These are phyloP conservation scores for Tinamus major DNA, from an alignment of 2,797 vertebrate genomes.

Conservation along the genomic window DNA sequence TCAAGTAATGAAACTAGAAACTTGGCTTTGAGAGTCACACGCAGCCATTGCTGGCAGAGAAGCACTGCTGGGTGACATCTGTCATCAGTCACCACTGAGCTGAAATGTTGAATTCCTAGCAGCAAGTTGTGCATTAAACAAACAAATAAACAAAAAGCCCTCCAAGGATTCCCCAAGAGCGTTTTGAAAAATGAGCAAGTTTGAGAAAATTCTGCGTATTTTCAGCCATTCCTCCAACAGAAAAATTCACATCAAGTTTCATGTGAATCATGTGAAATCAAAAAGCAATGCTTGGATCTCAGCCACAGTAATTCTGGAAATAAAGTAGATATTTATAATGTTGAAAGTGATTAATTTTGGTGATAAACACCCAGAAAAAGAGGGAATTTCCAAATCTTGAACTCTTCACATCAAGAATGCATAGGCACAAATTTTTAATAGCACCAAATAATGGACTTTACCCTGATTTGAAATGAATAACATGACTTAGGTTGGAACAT, in stretches of 20 bases:
- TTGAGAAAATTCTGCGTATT: background rate
- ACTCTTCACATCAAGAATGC: background rate
- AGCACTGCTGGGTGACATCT: conserved; percentile 66
- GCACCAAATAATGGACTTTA: background rate
- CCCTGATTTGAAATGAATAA: background rate
- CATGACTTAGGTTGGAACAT: background rate
- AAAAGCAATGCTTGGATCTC: background rate
- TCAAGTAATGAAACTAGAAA: background rate
- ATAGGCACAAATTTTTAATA: background rate
- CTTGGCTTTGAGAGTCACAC: conserved; percentile 30
- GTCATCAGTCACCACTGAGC: conserved; percentile 21
- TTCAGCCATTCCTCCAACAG: background rate
- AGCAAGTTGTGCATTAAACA: background rate
- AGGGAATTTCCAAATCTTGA: background rate
- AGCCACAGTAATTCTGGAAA: background rate
- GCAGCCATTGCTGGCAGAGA: conserved; percentile 17
- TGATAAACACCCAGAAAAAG: background rate
- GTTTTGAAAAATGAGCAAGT: background rate
- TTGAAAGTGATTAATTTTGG: background rate
- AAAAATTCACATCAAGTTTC: background rate
- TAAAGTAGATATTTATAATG: background rate
- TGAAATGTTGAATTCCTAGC: conserved; percentile 2
- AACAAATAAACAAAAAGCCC: background rate
- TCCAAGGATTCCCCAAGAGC: background rate
- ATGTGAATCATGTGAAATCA: background rate